These are phyloP conservation scores for Sardina pilchardus DNA, from an alignment of 2,113 vertebrate species.

Conservation along the genomic window DNA sequence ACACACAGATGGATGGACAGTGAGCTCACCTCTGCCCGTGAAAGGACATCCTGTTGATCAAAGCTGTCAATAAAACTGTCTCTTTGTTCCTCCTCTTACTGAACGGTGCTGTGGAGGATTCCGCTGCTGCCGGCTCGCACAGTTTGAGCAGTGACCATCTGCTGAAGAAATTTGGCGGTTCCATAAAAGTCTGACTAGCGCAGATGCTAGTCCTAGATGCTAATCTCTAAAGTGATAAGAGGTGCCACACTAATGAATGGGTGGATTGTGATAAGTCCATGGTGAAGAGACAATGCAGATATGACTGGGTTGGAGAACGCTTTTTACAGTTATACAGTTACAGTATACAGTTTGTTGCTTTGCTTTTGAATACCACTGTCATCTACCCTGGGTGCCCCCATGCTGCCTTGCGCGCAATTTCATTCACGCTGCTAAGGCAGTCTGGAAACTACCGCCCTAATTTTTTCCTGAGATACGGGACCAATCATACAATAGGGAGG, in stretches of 20 bases:
- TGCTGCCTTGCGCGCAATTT: too few species aligned
- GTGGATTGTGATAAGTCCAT: background rate
- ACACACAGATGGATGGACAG: background rate
- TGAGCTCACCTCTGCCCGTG: background rate
- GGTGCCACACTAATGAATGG: background rate
- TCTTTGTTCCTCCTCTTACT: background rate
- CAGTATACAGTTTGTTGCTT: background rate
- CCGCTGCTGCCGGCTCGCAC: background rate
- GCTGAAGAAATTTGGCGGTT: background rate
- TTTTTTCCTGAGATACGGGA: too few species aligned
- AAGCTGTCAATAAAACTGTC: constrained; percentile 5
- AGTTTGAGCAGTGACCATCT: background rate
- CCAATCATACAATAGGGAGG: too few species aligned
- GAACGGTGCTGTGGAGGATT: background rate
- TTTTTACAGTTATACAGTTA: too few species aligned
- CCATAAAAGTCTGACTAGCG: background rate
- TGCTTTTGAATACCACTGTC: background rate
- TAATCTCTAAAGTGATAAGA: background rate
- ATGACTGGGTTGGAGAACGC: too few species aligned
- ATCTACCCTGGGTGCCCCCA: too few species aligned
- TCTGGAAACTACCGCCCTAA: too few species aligned
- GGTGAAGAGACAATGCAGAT: background rate
- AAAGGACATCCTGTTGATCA: constrained; percentile 11
- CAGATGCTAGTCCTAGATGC: background rate
- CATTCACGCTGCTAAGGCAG: too few species aligned